phyloP scores from a whole-genome alignment of 2,888 invertebrate genomes.

The Melanchra persicariae region DNA sequence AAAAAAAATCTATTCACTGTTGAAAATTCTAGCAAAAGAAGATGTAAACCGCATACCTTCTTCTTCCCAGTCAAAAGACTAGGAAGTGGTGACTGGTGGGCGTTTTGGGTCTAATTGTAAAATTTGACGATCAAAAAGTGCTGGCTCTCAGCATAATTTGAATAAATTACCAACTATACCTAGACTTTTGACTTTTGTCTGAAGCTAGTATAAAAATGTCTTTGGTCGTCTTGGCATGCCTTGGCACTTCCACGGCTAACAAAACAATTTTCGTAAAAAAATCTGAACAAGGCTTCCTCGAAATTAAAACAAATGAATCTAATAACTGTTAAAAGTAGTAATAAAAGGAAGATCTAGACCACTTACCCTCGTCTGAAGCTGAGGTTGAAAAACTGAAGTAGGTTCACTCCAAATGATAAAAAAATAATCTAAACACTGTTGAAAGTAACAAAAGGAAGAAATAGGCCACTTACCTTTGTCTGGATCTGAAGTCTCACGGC shows the following conservation, averaged over 20 bases:
- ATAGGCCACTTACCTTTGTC: conserved; percentile 20
- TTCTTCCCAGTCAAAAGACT: too few relatives aligned
- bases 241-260: neutral
- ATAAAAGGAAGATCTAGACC: neutral
- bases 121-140: too few relatives aligned
- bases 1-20: neutral
- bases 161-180: too few relatives aligned
- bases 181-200: too few relatives aligned
- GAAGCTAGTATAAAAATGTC: too few relatives aligned
- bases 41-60: neutral
- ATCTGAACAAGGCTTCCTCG: neutral
- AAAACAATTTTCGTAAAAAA: neutral
- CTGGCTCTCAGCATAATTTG: too few relatives aligned
- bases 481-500: neutral
- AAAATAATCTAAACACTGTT: neutral
- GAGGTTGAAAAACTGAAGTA: neutral
- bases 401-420: neutral
- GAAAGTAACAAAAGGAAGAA: neutral
- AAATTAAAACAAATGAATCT: neutral
- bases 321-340: neutral
- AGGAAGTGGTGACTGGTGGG: too few relatives aligned
- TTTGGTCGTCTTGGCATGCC: neutral
- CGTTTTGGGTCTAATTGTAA: too few relatives aligned
- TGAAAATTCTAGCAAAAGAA: neutral
- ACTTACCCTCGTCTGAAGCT: neutral